These are phyloP conservation scores for Ganaspis sp. DNA, from an alignment of 1,140 invertebrate genomes.

Conservation along the genomic window DNA sequence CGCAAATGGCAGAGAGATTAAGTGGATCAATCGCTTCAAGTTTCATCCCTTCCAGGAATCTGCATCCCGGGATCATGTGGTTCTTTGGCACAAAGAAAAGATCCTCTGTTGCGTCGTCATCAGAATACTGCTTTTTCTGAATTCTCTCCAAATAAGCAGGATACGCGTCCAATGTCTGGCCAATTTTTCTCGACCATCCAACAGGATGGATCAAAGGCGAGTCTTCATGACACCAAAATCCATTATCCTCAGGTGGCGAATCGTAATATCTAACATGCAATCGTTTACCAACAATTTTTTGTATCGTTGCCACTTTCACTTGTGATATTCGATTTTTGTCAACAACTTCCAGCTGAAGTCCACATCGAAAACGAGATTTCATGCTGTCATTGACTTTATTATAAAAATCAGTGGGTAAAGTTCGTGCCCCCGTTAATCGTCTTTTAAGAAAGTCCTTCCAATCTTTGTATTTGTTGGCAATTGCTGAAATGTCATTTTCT, in stretches of 20 bases:
- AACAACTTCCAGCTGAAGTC: constrained; percentile 93
- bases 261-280: constrained; percentile 94
- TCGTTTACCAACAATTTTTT: constrained; percentile 93
- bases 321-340: constrained; percentile 97
- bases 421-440: constrained; percentile 93
- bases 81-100: constrained; percentile 80
- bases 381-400: constrained; percentile 90
- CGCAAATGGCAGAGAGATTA: constrained; percentile 95
- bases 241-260: constrained; percentile 84
- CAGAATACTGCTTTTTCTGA: constrained; percentile 77
- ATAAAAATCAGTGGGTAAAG: constrained; percentile 93
- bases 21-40: constrained; percentile 97
- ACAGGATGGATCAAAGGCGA: constrained; percentile 96
- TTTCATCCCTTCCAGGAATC: constrained; percentile 94
- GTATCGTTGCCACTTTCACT: constrained; percentile 92
- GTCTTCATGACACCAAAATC: constrained; percentile 97
- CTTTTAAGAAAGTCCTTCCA: constrained; percentile 97
- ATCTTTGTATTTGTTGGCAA: constrained; percentile 94
- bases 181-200: constrained; percentile 90
- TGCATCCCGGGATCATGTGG: constrained; percentile 70
- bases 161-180: constrained; percentile 91
- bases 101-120: constrained; percentile 85
- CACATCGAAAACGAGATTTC: constrained; percentile 87
- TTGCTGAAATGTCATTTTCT: constrained; percentile 80
- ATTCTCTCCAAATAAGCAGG: constrained; percentile 84